Percentiles rank a stretch among this genome's conserved stretches.
Conservation (phyloP, 2,888 invertebrate species). For the Lasioglossum pauxillum region DNA sequence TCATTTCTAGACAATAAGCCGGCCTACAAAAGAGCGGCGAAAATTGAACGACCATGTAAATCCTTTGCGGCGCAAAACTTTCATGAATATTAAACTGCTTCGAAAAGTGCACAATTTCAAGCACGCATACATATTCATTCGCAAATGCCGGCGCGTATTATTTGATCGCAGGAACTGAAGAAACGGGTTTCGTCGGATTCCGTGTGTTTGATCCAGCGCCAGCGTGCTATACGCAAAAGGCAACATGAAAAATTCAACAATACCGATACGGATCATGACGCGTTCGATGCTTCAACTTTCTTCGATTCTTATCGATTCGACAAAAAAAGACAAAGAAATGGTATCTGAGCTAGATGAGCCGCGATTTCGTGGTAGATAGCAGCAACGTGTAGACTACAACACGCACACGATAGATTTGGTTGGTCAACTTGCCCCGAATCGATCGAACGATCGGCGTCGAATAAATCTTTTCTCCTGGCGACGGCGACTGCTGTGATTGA, state of each 20-base stretch:
- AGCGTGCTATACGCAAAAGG: not conserved
- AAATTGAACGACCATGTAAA: not conserved
- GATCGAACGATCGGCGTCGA: constrained; percentile 27
- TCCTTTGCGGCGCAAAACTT: not conserved
- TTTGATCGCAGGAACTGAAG: not conserved
- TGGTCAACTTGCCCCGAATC: constrained; percentile 17
- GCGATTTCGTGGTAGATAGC: not conserved
- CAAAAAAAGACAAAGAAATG: not conserved
- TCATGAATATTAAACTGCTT: not conserved
- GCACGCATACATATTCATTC: not conserved
- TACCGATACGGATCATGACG: not conserved
- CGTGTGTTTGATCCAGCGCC: not conserved
- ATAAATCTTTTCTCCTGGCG: constrained; percentile 28
- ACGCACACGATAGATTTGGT: constrained; percentile 23
- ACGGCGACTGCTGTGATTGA: constrained; percentile 22
- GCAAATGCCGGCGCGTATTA: not conserved
- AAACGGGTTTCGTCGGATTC: not conserved
- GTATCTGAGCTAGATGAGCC: not conserved
- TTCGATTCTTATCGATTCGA: not conserved
- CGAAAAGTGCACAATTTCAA: not conserved
- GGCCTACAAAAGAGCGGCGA: not conserved
- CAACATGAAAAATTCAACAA: not conserved
- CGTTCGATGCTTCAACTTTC: not conserved
- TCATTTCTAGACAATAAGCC: not conserved
- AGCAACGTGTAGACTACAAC: not conserved